These are phyloP conservation scores for Hypselothyrea guttata DNA, from an alignment of 2,888 invertebrate species.

Conservation along the genomic window DNA sequence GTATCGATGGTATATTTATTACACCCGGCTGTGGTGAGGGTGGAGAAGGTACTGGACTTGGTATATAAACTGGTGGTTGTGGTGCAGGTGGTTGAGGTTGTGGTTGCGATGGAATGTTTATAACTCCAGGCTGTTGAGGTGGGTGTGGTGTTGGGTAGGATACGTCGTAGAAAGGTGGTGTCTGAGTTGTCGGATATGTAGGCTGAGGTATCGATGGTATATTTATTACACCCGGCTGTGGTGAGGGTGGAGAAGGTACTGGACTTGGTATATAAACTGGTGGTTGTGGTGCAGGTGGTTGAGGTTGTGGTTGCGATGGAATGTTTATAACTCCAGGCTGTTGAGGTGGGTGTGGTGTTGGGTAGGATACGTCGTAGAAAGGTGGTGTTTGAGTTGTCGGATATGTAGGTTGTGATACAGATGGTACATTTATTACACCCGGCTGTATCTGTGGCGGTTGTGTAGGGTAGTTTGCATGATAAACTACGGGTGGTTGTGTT, in stretches of 20 bases:
- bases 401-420: conserved; percentile 19
- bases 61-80: conserved; percentile 8
- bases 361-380: conserved; percentile 43
- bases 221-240: conserved; percentile 34
- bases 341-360: conserved; percentile 18
- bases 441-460: conserved; percentile 16
- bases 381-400: conserved; percentile 3
- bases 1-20: conserved; percentile 24
- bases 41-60: conserved; percentile 11
- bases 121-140: conserved; percentile 18
- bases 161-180: neutral
- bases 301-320: conserved; percentile 21
- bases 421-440: conserved; percentile 24
- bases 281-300: conserved; percentile 1
- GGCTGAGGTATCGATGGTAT: conserved; percentile 26
- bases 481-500: conserved; percentile 24
- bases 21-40: conserved; percentile 18
- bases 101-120: conserved; percentile 38
- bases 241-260: conserved; percentile 12
- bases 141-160: neutral
- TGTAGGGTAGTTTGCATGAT: too few relatives aligned
- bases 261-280: neutral
- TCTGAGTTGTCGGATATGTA: conserved; percentile 82
- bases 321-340: conserved; percentile 37
- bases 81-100: conserved; percentile 30